Percentiles rank a stretch among this genome's conserved stretches.
phyloP scores from a whole-genome alignment of 2,888 invertebrate genomes.

The Matsumyia berberina region DNA sequence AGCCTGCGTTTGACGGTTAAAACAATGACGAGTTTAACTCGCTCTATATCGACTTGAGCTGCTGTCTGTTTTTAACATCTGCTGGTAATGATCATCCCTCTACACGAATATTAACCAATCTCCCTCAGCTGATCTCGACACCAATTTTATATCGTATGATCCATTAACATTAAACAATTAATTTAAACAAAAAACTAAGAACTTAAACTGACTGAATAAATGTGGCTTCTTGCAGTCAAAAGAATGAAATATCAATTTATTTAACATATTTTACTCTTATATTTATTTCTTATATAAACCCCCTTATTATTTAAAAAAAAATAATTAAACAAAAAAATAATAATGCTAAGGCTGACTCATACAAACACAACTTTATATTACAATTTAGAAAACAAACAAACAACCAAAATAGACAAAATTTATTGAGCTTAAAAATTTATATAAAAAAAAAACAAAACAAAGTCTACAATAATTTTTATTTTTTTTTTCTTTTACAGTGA shows the following conservation, averaged over 20 bases:
- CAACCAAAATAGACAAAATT: constrained; percentile 29
- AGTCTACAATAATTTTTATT: constrained; percentile 36
- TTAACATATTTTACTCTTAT: constrained; percentile 16
- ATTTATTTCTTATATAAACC: not conserved
- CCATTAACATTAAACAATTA: not conserved
- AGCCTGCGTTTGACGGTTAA: too few species aligned
- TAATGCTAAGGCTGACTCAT: constrained; percentile 60
- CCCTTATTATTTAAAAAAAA: constrained; percentile 5
- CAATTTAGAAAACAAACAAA: constrained; percentile 45
- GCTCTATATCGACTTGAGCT: too few species aligned
- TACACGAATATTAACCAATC: too few species aligned
- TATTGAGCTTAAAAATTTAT: constrained; percentile 55
- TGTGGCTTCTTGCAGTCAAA: constrained; percentile 58
- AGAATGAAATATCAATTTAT: not conserved
- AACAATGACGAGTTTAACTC: too few species aligned
- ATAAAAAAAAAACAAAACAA: constrained; percentile 29
- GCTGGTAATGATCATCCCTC: too few species aligned
- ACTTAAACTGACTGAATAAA: constrained; percentile 46
- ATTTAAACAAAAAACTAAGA: not conserved
- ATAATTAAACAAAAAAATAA: too few species aligned
- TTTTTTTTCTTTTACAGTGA: constrained; percentile 20
- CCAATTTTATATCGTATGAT: too few species aligned
- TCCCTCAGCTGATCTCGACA: too few species aligned
- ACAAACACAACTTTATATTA: constrained; percentile 47
- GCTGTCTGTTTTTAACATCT: too few species aligned